phyloP scores from a whole-genome alignment of 2,113 vertebrate genomes.

The Onychostoma macrolepis region DNA sequence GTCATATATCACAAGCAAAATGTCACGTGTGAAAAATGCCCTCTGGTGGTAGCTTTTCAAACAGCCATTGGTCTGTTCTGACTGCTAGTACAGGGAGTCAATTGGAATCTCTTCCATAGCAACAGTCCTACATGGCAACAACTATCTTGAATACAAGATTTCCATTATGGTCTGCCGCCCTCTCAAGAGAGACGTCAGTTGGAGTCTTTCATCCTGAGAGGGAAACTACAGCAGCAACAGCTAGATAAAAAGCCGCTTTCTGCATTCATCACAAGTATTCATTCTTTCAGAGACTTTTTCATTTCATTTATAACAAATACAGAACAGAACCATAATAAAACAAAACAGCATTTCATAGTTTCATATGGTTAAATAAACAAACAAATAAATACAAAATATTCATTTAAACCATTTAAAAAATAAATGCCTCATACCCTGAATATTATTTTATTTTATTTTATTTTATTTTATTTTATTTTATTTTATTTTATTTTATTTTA shows the following conservation, averaged over 20 bases:
- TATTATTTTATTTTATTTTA: no score
- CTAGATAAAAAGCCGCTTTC: not conserved
- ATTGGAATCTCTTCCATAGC: conserved; percentile 74
- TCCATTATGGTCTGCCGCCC: conserved; percentile 64
- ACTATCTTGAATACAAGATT: conserved; percentile 68
- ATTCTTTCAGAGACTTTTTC: not conserved
- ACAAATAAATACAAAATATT: no score
- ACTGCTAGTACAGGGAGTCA: conserved; percentile 28
- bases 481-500: no score
- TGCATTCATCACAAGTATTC: not conserved
- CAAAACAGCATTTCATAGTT: not conserved
- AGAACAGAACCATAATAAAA: not conserved
- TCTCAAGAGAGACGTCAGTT: conserved; percentile 56
- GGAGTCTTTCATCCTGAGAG: conserved; percentile 23
- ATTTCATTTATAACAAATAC: not conserved
- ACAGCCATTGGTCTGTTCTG: conserved; percentile 41
- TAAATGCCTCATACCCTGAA: not conserved
- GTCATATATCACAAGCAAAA: not conserved
- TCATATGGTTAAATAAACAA: not conserved
- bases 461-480: no score
- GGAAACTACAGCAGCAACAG: conserved; percentile 41
- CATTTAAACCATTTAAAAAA: no score
- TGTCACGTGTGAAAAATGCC: conserved; percentile 72
- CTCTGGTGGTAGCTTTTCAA: conserved; percentile 68
- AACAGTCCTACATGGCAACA: conserved; percentile 81